Percentiles rank a stretch among this genome's conserved stretches.
phyloP scores from a whole-genome alignment of 2,888 invertebrate species.

The Steinernema hermaphroditum region DNA sequence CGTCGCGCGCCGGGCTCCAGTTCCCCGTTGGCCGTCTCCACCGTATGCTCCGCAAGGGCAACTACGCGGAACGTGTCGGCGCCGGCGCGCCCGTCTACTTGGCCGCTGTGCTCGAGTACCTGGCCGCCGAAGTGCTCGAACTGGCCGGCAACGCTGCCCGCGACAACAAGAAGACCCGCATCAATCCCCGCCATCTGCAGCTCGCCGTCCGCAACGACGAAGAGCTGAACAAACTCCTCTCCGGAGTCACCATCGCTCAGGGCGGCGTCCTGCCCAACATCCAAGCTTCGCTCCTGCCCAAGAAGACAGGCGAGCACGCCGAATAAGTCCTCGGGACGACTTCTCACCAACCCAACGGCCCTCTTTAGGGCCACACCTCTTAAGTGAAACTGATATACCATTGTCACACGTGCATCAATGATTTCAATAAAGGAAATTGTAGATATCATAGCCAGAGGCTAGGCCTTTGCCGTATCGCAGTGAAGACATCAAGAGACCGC shows the following conservation, averaged over 20 bases:
- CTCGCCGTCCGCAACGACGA: slow-evolving; percentile 71
- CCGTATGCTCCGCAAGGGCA: slow-evolving; percentile 30
- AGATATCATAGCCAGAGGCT: too few relatives aligned
- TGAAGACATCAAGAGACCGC: too few relatives aligned
- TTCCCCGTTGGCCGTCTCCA: slow-evolving; percentile 44
- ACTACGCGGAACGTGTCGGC: slow-evolving; percentile 25
- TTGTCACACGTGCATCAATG: too few relatives aligned
- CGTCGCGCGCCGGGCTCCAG: slow-evolving; percentile 32
- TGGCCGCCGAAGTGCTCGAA: slow-evolving; percentile 68
- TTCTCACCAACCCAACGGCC: slow-evolving; percentile 51
- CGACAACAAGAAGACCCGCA: slow-evolving; percentile 42
- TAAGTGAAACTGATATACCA: not conserved
- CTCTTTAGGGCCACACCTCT: slow-evolving; percentile 55
- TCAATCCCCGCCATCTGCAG: slow-evolving; percentile 67
- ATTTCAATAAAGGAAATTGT: too few relatives aligned
- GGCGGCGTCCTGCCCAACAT: slow-evolving; percentile 75
- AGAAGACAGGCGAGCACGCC: too few relatives aligned
- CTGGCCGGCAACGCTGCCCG: slow-evolving; percentile 70
- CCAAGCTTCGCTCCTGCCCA: slow-evolving; percentile 57
- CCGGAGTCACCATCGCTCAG: slow-evolving; percentile 79
- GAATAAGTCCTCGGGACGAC: too few relatives aligned
- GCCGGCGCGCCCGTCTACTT: slow-evolving; percentile 31
- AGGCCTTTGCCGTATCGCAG: too few relatives aligned
- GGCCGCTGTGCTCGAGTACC: slow-evolving; percentile 36
- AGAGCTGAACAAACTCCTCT: slow-evolving; percentile 75